Conservation (phyloP, 37 sponge, comb jelly and placozoan genomes). For the Axinella damicornis region DNA sequence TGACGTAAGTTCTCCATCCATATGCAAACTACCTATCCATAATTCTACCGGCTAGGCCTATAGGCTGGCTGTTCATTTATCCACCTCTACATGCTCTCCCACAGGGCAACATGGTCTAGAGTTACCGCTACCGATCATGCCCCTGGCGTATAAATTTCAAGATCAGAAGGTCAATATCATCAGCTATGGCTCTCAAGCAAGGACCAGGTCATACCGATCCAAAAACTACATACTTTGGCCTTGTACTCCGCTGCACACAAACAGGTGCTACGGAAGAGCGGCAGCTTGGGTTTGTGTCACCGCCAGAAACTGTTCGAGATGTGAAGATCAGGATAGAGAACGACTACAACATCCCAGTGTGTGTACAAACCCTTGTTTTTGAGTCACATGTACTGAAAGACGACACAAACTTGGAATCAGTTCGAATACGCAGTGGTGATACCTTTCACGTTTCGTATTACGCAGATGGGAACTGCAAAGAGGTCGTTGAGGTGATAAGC, state of each 20-base stretch:
- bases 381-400: not conserved
- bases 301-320: not conserved
- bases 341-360: constrained; percentile 5
- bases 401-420: not conserved
- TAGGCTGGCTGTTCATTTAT: too few species aligned
- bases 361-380: constrained; percentile 1
- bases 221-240: not conserved
- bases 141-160: too few species aligned
- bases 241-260: constrained; percentile 29
- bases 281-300: not conserved
- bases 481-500: not conserved
- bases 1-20: too few species aligned
- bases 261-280: not conserved
- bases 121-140: too few species aligned
- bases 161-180: too few species aligned
- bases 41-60: too few species aligned
- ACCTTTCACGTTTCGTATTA: constrained; percentile 6
- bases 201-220: not conserved
- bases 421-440: constrained; percentile 4
- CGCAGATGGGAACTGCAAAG: constrained; percentile 11
- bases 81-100: too few species aligned
- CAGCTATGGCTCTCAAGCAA: not conserved
- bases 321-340: constrained; percentile 1
- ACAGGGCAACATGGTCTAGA: too few species aligned
- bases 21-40: too few species aligned